Evolutionary conservation across 2,888 invertebrate species (phyloP).

Genomic region (Drosophila anomalata): DNA sequence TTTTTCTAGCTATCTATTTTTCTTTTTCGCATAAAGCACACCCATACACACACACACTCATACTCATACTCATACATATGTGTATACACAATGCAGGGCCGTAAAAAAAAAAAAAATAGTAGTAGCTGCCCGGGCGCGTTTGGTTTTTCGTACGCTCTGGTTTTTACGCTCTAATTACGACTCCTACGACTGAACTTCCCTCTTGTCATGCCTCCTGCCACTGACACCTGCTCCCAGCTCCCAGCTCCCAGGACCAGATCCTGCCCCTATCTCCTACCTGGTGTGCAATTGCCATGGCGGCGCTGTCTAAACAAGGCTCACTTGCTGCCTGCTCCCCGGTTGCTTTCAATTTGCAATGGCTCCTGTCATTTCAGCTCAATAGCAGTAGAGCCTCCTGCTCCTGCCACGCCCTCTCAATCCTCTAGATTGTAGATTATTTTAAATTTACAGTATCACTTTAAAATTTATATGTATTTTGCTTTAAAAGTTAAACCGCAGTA

Average conservation of each 20-base stretch:
- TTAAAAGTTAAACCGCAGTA: constrained; percentile 19
- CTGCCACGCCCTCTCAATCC: constrained; percentile 12
- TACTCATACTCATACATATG: constrained; percentile 4
- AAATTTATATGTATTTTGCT: neutral
- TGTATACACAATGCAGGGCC: constrained; percentile 43
- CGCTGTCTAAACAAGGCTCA: constrained; percentile 76
- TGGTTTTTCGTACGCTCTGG: constrained; percentile 81
- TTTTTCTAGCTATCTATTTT: constrained; percentile 74
- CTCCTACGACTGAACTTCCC: constrained; percentile 56
- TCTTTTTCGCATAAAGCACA: constrained; percentile 74
- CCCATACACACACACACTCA: constrained; percentile 40
- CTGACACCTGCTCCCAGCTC: constrained; percentile 7
- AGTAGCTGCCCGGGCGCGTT: constrained; percentile 76
- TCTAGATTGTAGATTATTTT: constrained; percentile 10
- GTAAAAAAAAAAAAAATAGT: constrained; percentile 56
- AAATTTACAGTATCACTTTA: neutral
- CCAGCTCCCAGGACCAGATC: neutral
- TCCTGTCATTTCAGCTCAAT: constrained; percentile 77
- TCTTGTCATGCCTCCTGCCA: neutral
- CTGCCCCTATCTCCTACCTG: constrained; percentile 23
- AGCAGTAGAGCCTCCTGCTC: constrained; percentile 43
- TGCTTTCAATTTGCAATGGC: constrained; percentile 78
- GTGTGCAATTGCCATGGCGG: constrained; percentile 77
- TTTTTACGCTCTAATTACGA: constrained; percentile 83
- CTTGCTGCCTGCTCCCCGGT: constrained; percentile 57